Evolutionary conservation across 2,113 vertebrate species (phyloP), one percentile per base, ranked within the genome.

Genomic region (Oostethus manadensis): DNA sequence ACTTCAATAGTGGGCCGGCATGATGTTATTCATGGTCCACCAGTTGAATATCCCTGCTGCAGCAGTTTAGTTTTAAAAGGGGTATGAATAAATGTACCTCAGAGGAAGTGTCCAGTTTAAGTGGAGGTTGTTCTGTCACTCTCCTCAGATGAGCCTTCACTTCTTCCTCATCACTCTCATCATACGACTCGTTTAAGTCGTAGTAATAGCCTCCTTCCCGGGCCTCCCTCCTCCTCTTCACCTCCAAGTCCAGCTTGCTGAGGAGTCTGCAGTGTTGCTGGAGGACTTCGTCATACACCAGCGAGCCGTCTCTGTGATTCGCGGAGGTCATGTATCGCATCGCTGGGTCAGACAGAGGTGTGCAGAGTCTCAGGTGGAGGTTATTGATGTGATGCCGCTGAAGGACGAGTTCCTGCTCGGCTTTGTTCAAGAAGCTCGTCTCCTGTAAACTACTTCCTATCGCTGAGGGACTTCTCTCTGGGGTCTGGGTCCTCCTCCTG

Each of bases 201-300:
- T 95, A 99, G 82, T 93, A 98, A 81, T 94, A 98, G 56, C 97
- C 96, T 92, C 93, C 96, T 77, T 97, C 94, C 0, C 90, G 87
- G 51, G 95, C 96, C 68, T 99, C 96, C 8, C 87, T 92, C 78
- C 95, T 89, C 77, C 91, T 86, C 29, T 88, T 93, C 82, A 98
- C 96, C 80, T 98, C 95, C 80, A 98, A 82, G 87, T 98, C 97
- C 17, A 98, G 87, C 58, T 98, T 99, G 90, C 97, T 99, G 86
- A 98, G 89, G 62, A 97, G 91, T 58, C 79, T 84, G 29, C 96
- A 90, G 68, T 95, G 94, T 85, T 94, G 95, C 81, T 95, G 93
- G 48, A 97, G 87, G 14, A 92, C 91, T 79, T 97, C 94, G 0
- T 99, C 97, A 0, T 94, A 98, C 73, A 98, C 84, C 73, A 94